phyloP scores from a whole-genome alignment of 35 echinoderm and acorn worm genomes.

The Lytechinus pictus region DNA sequence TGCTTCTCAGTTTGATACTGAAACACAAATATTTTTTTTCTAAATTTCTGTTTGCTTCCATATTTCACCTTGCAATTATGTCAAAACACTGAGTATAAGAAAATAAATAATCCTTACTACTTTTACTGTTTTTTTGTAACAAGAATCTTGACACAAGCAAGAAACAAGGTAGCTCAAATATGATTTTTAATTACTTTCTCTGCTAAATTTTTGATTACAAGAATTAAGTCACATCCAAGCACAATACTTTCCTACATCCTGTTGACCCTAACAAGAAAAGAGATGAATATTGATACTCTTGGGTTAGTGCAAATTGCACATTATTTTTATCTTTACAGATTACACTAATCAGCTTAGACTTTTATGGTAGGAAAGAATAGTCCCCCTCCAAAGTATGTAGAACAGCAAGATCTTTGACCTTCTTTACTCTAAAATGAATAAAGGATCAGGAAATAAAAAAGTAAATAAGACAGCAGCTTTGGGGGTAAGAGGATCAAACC shows the following conservation, averaged over 20 bases:
- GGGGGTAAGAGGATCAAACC: neutral
- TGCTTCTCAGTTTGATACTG: no score
- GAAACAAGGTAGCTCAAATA: no score
- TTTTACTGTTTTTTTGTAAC: no score
- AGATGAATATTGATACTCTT: neutral
- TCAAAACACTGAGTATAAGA: no score
- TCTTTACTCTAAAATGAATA: neutral
- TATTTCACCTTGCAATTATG: no score
- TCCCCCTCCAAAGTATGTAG: neutral
- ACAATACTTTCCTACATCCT: neutral
- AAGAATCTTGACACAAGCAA: no score
- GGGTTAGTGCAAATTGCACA: neutral
- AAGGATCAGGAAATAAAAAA: neutral
- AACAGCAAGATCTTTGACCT: neutral
- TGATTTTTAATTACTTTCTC: no score
- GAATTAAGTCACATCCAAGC: neutral
- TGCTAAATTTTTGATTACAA: neutral
- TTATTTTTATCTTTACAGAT: neutral
- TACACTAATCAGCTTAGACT: neutral
- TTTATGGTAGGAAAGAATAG: neutral
- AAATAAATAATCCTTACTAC: no score
- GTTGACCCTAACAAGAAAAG: neutral
- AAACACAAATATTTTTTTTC: no score
- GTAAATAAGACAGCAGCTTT: neutral
- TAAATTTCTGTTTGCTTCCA: no score